Conservation (phyloP, 1,140 invertebrate genomes). For the Coptotermes formosanus region DNA sequence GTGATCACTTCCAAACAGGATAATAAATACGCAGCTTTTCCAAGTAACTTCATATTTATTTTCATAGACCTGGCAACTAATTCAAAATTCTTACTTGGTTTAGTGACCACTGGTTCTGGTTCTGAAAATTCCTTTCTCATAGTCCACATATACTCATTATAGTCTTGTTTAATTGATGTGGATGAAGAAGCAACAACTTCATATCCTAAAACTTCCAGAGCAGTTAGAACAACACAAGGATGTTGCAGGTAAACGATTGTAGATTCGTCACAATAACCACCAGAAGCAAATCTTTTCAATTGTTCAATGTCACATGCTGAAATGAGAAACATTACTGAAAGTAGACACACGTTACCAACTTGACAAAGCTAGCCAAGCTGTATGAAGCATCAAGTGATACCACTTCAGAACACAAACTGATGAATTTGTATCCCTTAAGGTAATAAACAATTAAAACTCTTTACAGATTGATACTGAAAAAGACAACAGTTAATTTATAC, state of each 20-base stretch:
- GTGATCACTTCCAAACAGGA: too few species aligned
- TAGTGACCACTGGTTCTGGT: slow-evolving; percentile 57
- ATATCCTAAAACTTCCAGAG: slow-evolving; percentile 80
- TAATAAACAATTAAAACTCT: too few species aligned
- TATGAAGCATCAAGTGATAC: too few species aligned
- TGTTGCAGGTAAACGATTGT: slow-evolving; percentile 82
- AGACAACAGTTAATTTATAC: too few species aligned
- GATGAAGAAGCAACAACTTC: slow-evolving; percentile 82
- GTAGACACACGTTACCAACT: too few species aligned
- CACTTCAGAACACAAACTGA: too few species aligned
- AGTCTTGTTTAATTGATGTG: slow-evolving; percentile 79
- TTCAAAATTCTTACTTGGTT: slow-evolving; percentile 31
- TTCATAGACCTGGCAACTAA: background rate
- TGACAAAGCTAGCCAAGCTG: too few species aligned
- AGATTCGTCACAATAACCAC: slow-evolving; percentile 74
- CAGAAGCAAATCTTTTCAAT: slow-evolving; percentile 72
- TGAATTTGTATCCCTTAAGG: too few species aligned
- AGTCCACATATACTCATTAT: slow-evolving; percentile 89
- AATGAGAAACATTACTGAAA: slow-evolving; percentile 39
- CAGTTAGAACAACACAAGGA: slow-evolving; percentile 81
- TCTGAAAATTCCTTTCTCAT: slow-evolving; percentile 85
- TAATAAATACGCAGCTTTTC: too few species aligned
- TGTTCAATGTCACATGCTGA: slow-evolving; percentile 77
- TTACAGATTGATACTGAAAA: too few species aligned
- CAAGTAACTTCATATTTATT: background rate